phyloP scores from a whole-genome alignment of 2,113 vertebrate species.

The Brachyhypopomus occidentalis region DNA sequence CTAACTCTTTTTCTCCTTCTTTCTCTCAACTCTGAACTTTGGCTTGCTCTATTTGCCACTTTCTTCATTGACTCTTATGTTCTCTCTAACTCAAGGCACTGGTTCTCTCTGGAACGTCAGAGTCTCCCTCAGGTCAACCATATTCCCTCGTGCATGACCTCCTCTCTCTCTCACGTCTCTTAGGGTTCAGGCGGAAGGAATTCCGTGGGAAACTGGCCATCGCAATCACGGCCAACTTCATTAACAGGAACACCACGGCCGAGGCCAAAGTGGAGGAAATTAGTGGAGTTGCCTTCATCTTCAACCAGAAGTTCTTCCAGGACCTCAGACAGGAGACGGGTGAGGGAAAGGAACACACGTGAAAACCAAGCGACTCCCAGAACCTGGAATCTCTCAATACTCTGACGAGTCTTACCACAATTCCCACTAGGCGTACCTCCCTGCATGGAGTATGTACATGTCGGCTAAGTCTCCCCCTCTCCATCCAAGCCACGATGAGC shows the following conservation, averaged over 20 bases:
- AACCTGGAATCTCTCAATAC: not conserved
- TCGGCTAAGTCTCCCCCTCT: too few species aligned
- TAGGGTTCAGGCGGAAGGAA: constrained; percentile 95
- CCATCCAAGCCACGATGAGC: not conserved
- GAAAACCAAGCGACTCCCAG: not conserved
- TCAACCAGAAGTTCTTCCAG: constrained; percentile 98
- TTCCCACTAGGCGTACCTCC: not conserved
- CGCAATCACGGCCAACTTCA: constrained; percentile 97
- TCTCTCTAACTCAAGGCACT: not conserved
- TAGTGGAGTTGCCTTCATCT: constrained; percentile 98
- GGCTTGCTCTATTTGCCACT: not conserved
- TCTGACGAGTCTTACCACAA: not conserved
- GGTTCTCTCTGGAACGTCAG: not conserved
- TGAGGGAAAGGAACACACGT: constrained; percentile 54
- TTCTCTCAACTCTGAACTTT: constrained; percentile 9
- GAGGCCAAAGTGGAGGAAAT: constrained; percentile 98
- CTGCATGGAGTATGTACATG: not conserved
- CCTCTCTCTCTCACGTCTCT: not conserved
- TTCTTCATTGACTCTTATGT: not conserved
- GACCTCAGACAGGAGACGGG: constrained; percentile 96
- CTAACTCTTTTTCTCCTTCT: not conserved
- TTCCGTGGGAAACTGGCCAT: constrained; percentile 97
- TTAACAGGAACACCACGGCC: constrained; percentile 95
- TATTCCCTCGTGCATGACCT: not conserved
- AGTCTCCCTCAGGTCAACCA: not conserved